Conservation (phyloP, 2,888 invertebrate genomes). For the Pyralis farinalis region DNA sequence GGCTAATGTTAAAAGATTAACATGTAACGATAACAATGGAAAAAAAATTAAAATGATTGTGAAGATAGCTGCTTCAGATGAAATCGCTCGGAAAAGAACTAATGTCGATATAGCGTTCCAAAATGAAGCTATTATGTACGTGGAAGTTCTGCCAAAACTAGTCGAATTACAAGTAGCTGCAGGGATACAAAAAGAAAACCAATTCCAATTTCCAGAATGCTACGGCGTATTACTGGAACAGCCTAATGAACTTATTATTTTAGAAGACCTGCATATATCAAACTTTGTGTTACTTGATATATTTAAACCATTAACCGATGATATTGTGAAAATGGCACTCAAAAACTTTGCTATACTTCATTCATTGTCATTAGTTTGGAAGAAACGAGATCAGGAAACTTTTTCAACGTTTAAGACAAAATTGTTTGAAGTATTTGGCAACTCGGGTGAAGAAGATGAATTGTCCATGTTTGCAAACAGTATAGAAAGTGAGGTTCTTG, state of each 20-base stretch:
- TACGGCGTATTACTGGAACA: not conserved
- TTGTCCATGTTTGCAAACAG: not conserved
- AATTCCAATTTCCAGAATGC: not conserved
- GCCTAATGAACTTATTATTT: constrained; percentile 1
- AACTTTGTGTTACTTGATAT: not conserved
- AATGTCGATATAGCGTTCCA: not conserved
- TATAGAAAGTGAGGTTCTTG: not conserved
- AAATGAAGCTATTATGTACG: not conserved
- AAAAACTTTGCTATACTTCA: constrained; percentile 21
- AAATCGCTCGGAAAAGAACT: not conserved
- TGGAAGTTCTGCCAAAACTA: constrained; percentile 1
- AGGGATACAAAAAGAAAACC: not conserved
- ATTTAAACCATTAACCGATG: constrained; percentile 3
- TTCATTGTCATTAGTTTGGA: constrained; percentile 17
- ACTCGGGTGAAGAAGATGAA: not conserved
- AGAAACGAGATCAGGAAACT: not conserved
- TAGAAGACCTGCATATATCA: constrained; percentile 1
- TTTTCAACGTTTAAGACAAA: not conserved
- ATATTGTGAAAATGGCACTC: constrained; percentile 6
- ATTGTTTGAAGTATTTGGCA: not conserved
- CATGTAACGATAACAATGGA: constrained; percentile 26
- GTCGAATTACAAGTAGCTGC: constrained; percentile 1
- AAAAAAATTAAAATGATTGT: constrained; percentile 27
- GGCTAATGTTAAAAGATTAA: constrained; percentile 23
- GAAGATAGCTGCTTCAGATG: not conserved